Evolutionary conservation across 2,888 invertebrate genomes (phyloP), one percentile per base, ranked within the genome.

Genomic region (Amblyjoppa fuscipennis): DNA sequence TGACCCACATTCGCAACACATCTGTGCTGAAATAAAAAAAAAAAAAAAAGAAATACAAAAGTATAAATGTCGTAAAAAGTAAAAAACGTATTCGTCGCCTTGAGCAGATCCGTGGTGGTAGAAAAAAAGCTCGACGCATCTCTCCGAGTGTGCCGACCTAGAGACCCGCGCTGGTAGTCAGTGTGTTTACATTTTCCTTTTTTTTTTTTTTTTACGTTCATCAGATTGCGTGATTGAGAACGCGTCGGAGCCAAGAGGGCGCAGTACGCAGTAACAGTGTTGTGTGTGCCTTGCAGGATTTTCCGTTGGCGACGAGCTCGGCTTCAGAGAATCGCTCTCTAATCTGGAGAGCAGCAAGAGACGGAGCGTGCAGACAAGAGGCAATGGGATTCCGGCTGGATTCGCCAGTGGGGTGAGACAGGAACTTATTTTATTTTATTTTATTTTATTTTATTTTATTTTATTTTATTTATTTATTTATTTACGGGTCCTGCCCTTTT

Each of bases 301-400:
- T 94, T 97, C 97, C 92, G 94, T 98, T 20, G 98, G 98, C 20
- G 98, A 98, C 92, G 98, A 98, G 93, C 94, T 98, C 84, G 98
- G 98, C 38, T 98, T 98, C 92, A 96, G 96, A 88, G 97, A 98
- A 91, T 98, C 98, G 0, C 94, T 98, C 68, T 97, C 97, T 1
- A 98, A 97, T 92, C 93, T 96, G 89, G 98, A 98, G 92, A 96
- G 96, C 66, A 96, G 96, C 89, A 96, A 96, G 86, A 95, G 97
- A 87, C 95, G 97, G 78, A 96, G 97, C 0, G 95, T 96, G 56
- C 92, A 93, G 76, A 84, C 89, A 16, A 90, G 88, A 76, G 91
- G 89, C 73, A 91, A 90, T 84, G 89, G 88, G 11, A 87, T 89
- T 64, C 73, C 89, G 31, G 82, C 87, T 71, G 84, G 75, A 41